phyloP scores from a whole-genome alignment of 2,888 invertebrate species.

The Micoletzkya japonica region DNA sequence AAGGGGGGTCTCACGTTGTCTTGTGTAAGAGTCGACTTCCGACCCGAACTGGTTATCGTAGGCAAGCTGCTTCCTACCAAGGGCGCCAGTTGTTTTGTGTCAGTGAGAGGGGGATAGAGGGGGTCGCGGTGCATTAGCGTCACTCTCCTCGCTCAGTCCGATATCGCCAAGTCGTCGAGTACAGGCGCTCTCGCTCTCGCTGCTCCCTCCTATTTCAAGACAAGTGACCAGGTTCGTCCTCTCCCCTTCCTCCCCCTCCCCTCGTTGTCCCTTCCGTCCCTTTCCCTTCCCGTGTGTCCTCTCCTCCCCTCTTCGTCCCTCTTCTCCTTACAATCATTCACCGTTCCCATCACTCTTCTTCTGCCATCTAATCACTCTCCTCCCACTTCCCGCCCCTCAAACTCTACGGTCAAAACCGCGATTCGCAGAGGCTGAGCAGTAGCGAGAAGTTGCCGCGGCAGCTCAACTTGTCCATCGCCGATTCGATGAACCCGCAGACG shows the following conservation, averaged over 20 bases:
- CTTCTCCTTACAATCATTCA: background rate
- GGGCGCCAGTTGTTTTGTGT: too few species aligned
- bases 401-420: background rate
- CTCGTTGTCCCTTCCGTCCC: background rate
- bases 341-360: background rate
- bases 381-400: background rate
- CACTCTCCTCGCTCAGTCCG: constrained; percentile 19
- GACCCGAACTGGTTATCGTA: too few species aligned
- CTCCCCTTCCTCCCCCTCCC: background rate
- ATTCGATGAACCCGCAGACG: background rate
- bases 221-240: constrained; percentile 13
- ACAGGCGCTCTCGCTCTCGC: constrained; percentile 14
- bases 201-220: background rate
- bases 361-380: background rate
- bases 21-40: too few species aligned
- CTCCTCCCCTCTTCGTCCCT: background rate
- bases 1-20: too few species aligned
- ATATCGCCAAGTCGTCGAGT: constrained; percentile 26
- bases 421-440: background rate
- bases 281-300: too few species aligned
- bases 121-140: too few species aligned
- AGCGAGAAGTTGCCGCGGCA: background rate
- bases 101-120: too few species aligned
- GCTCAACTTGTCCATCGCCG: background rate
- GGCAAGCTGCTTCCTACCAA: too few species aligned